These are phyloP conservation scores for Serrognathus titanus DNA, from an alignment of 2,888 invertebrate species.

Conservation along the genomic window DNA sequence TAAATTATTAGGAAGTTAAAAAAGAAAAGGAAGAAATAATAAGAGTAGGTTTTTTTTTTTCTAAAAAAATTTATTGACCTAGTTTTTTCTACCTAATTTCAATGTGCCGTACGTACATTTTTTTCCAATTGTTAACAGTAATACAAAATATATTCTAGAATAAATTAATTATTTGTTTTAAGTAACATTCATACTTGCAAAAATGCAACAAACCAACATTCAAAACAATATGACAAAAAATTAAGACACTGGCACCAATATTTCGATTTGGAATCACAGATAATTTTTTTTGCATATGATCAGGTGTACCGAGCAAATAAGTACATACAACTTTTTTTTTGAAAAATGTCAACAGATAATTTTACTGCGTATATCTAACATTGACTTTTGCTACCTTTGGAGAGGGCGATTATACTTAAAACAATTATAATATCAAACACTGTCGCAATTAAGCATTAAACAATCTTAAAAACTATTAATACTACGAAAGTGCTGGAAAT, in stretches of 20 bases:
- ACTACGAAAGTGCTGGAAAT: too few relatives aligned
- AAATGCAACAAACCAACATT: slow-evolving; percentile 3
- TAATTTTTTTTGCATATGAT: neutral
- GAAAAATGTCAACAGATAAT: too few relatives aligned
- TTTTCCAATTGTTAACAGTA: slow-evolving; percentile 16
- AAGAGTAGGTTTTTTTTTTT: slow-evolving; percentile 18
- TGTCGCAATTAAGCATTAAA: too few relatives aligned
- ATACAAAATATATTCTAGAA: slow-evolving; percentile 21
- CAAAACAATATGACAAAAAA: slow-evolving; percentile 6
- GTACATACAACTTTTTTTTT: too few relatives aligned
- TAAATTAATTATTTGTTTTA: slow-evolving; percentile 15
- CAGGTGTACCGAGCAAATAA: too few relatives aligned
- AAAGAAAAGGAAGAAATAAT: slow-evolving; percentile 10
- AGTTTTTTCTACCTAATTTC: slow-evolving; percentile 21
- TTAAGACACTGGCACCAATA: slow-evolving; percentile 1
- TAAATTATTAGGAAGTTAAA: slow-evolving; percentile 6
- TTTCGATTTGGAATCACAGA: slow-evolving; percentile 10
- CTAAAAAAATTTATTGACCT: slow-evolving; percentile 27
- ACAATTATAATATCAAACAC: too few relatives aligned
- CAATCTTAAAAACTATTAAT: too few relatives aligned
- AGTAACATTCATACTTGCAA: slow-evolving; percentile 8
- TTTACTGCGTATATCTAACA: too few relatives aligned
- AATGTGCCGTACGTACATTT: slow-evolving; percentile 19
- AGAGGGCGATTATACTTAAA: too few relatives aligned
- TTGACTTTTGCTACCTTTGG: too few relatives aligned